phyloP scores from a whole-genome alignment of 92 coral and sea anemone species.

The Virgularia gustaviana region DNA sequence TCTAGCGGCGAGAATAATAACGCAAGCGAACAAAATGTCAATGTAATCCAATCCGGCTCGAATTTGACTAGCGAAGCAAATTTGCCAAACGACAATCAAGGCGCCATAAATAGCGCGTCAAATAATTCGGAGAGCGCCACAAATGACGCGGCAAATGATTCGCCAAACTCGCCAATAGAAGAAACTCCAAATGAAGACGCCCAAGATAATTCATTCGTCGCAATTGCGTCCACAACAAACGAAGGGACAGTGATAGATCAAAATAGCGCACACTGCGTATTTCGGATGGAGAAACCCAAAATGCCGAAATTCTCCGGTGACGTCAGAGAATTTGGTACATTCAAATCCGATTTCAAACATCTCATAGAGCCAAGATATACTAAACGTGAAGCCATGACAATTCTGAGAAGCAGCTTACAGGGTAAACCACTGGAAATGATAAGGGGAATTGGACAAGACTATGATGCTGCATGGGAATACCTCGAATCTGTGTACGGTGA shows the following conservation, averaged over 20 bases:
- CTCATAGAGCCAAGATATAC: slow-evolving; percentile 41
- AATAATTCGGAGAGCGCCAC: not conserved
- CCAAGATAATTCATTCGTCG: not conserved
- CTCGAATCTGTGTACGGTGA: slow-evolving; percentile 3
- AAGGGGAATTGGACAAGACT: slow-evolving; percentile 53
- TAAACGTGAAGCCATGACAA: slow-evolving; percentile 48
- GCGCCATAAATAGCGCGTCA: not conserved
- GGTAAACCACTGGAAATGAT: slow-evolving; percentile 53
- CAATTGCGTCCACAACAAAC: not conserved
- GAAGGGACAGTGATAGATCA: not conserved
- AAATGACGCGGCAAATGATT: not conserved
- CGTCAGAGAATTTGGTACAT: slow-evolving; percentile 42
- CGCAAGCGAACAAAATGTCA: not conserved
- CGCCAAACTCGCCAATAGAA: not conserved
- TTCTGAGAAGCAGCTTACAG: slow-evolving; percentile 40
- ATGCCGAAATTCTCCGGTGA: slow-evolving; percentile 47
- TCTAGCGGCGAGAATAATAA: not conserved
- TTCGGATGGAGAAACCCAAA: slow-evolving; percentile 51
- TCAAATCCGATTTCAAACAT: slow-evolving; percentile 57
- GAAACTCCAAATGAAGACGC: not conserved
- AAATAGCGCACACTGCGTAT: not conserved
- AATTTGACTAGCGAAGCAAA: too few relatives aligned
- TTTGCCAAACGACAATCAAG: not conserved
- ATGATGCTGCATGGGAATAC: slow-evolving; percentile 14
- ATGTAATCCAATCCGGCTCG: not conserved